A percentile compares a stretch with the other conserved stretches of the same genome.
phyloP scores from a whole-genome alignment of 2,888 invertebrate species.

The Eueremaeus valkanovi region DNA sequence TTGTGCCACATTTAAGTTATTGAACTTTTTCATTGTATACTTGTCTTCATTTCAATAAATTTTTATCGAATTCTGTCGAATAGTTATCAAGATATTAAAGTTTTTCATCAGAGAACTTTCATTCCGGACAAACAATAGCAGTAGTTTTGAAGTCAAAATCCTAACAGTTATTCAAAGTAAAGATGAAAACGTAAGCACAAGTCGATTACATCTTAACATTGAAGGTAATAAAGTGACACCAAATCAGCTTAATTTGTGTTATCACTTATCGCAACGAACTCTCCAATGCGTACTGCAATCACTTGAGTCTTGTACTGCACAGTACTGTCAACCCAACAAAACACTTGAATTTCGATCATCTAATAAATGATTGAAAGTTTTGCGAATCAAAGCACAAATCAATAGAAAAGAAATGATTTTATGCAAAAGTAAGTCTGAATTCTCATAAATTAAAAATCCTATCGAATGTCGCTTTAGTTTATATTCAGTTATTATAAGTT shows the following conservation, averaged over 20 bases:
- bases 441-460: too few relatives aligned
- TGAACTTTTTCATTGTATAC: not conserved
- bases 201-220: slow-evolving; percentile 14
- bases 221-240: not conserved
- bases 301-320: slow-evolving; percentile 8
- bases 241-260: slow-evolving; percentile 32
- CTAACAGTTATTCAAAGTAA: not conserved
- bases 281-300: not conserved
- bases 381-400: not conserved
- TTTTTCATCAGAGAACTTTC: too few relatives aligned
- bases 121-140: not conserved
- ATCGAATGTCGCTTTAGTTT: too few relatives aligned
- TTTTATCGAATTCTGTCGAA: too few relatives aligned
- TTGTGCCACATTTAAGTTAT: not conserved
- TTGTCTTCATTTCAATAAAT: too few relatives aligned
- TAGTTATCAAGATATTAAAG: too few relatives aligned
- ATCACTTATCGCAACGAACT: slow-evolving; percentile 17
- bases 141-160: not conserved
- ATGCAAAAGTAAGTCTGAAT: too few relatives aligned
- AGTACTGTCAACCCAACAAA: slow-evolving; percentile 5
- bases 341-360: not conserved
- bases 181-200: slow-evolving; percentile 3
- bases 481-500: not conserved
- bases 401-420: not conserved
- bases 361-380: not conserved